Percentiles rank a stretch among this genome's conserved stretches.
Evolutionary conservation across 2,888 invertebrate species (phyloP).

Genomic region (Acanthopleura granulata): DNA sequence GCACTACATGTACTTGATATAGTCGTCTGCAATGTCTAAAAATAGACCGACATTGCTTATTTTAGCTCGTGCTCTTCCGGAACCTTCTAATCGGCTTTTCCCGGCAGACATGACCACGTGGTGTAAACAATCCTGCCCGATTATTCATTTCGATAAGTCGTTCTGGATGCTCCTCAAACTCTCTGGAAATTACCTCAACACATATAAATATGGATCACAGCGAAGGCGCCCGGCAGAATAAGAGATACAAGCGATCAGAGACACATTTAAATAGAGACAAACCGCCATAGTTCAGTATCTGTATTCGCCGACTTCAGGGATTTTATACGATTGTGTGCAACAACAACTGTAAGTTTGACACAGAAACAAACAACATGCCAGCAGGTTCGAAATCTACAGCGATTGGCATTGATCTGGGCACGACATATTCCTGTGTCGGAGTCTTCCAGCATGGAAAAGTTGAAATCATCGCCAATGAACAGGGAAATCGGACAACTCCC

Average conservation of each 20-base stretch:
- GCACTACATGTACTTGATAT: too few relatives aligned
- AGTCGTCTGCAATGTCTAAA: too few relatives aligned
- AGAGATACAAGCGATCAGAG: background rate
- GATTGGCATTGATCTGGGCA: conserved; percentile 90
- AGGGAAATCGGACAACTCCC: conserved; percentile 79
- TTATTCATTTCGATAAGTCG: background rate
- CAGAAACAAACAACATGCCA: background rate
- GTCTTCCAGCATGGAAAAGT: conserved; percentile 70
- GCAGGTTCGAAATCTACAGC: conserved; percentile 39
- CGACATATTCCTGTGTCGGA: conserved; percentile 78
- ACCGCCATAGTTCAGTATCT: background rate
- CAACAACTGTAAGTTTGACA: background rate
- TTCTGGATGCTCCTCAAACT: background rate
- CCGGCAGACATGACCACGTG: background rate
- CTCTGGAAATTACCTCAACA: background rate
- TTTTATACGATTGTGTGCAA: background rate
- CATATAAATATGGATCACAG: background rate
- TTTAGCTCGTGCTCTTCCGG: too few relatives aligned
- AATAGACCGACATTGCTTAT: too few relatives aligned
- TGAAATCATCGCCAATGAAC: conserved; percentile 70
- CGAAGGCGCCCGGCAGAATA: background rate
- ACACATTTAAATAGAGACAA: background rate
- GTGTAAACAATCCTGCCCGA: background rate
- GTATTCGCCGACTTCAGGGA: background rate
- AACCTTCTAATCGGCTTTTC: too few relatives aligned